Percentiles rank a stretch among this genome's conserved stretches.
phyloP scores from a whole-genome alignment of 1,140 invertebrate genomes.

The Leucophenga varia region DNA sequence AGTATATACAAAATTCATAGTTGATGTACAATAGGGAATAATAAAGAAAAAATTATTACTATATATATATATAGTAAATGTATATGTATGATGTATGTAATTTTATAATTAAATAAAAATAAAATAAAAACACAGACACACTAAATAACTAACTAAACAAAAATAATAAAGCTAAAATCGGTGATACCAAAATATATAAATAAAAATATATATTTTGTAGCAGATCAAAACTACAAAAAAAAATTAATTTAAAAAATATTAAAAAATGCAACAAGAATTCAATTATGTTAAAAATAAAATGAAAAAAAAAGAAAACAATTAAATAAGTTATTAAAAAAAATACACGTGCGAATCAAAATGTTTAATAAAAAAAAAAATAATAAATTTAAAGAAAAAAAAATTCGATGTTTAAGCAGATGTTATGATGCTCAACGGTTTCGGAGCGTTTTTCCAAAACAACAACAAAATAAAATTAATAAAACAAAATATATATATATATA shows the following conservation, averaged over 20 bases:
- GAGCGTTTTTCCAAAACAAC: slow-evolving; percentile 52
- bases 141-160: slow-evolving; percentile 7
- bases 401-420: too few relatives aligned
- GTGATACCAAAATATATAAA: slow-evolving; percentile 41
- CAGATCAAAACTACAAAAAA: slow-evolving; percentile 3
- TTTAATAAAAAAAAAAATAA: slow-evolving; percentile 19
- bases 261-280: slow-evolving; percentile 5
- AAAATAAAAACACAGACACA: slow-evolving; percentile 12
- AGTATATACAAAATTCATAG: too few relatives aligned
- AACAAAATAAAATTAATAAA: neutral
- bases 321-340: slow-evolving; percentile 14
- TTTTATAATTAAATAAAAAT: too few relatives aligned
- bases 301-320: neutral
- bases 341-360: slow-evolving; percentile 20
- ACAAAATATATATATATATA: too few relatives aligned
- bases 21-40: too few relatives aligned
- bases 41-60: too few relatives aligned
- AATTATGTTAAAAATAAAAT: neutral
- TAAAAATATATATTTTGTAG: slow-evolving; percentile 4
- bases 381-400: slow-evolving; percentile 24
- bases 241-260: slow-evolving; percentile 5
- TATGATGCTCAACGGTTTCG: slow-evolving; percentile 55
- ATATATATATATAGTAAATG: too few relatives aligned
- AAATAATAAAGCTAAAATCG: slow-evolving; percentile 17
- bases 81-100: too few relatives aligned